Base-by-base conservation (phyloP, 2,888 invertebrate genomes). In the Stenodera caucasica region DNA sequence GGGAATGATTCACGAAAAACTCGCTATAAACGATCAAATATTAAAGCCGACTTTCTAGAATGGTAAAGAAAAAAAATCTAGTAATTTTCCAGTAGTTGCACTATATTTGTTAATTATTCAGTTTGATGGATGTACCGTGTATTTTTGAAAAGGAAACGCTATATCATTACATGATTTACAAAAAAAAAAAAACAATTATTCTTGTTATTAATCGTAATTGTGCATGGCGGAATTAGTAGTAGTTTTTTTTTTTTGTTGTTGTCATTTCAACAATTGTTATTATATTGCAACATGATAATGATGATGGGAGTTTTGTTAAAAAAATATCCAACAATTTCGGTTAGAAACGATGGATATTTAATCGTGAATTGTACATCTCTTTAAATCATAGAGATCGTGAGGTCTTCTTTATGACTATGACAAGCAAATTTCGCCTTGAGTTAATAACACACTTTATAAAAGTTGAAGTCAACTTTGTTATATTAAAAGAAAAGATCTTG, bases 181-280 rank as follows among this genome's bases (percentile, higher is more conserved):
- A 45, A 45, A 12, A 11, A 45, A 45, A 11, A 45, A 45, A 12
- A 4, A 45, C 11, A 45, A 45, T 45, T 37, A 37, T 37, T 35
- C 15, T 35, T 4, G 21, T 40, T 40, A 21, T 45, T 45, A 45
- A 21, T 45, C 12, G 18, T 45, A 45, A 45, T 45, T 45, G 45
- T 12, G 21, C 45, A 45, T 45, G 21, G 12, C 18, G 21, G 11
- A 18, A 21, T 45, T 45, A 9, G 21, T 45, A 21, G 18, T 45
- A n/a, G n/a, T n/a, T n/a, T n/a, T n/a, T n/a, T n/a, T n/a, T n/a
- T n/a, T n/a, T n/a, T n/a, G 18, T 45, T 45, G 45, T 45, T 45
- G 45, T 21, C 45, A 45, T 45, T 45, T 45, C 21, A 45, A 45
- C 45, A n/a, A n/a, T n/a, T n/a, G n/a, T n/a, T n/a, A n/a, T n/a